Evolutionary conservation across 2,113 vertebrate genomes (phyloP).

Genomic region (Tupaia tana): DNA sequence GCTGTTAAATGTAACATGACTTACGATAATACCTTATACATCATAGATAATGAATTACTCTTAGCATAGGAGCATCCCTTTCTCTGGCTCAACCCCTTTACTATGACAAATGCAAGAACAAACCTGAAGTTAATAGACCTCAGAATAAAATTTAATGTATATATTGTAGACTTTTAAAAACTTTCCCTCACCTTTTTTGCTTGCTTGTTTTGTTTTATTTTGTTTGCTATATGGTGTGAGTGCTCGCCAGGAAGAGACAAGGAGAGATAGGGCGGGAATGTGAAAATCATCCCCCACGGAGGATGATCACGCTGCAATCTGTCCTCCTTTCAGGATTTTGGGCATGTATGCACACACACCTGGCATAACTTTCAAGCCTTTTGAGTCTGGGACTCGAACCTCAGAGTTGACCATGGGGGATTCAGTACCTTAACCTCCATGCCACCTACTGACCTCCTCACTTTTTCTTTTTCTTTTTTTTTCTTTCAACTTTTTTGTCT

Average conservation of each 20-base stretch:
- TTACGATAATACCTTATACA: not conserved
- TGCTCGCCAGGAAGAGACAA: no score
- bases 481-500: not conserved
- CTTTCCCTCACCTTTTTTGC: not conserved
- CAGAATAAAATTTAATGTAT: constrained; percentile 1
- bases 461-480: not conserved
- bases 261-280: no score
- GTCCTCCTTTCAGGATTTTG: no score
- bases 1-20: constrained; percentile 8
- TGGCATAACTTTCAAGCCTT: no score
- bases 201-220: no score
- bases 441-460: not conserved
- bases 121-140: not conserved
- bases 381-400: no score
- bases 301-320: no score
- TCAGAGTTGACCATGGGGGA: no score
- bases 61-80: not conserved
- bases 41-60: not conserved
- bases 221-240: no score
- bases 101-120: not conserved
- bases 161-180: not conserved
- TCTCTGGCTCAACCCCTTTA: not conserved
- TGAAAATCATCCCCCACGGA: no score
- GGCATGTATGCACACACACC: no score
- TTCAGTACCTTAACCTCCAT: no score